Evolutionary conservation across 2,888 invertebrate species (phyloP).

Genomic region (Leptopilina myrica): DNA sequence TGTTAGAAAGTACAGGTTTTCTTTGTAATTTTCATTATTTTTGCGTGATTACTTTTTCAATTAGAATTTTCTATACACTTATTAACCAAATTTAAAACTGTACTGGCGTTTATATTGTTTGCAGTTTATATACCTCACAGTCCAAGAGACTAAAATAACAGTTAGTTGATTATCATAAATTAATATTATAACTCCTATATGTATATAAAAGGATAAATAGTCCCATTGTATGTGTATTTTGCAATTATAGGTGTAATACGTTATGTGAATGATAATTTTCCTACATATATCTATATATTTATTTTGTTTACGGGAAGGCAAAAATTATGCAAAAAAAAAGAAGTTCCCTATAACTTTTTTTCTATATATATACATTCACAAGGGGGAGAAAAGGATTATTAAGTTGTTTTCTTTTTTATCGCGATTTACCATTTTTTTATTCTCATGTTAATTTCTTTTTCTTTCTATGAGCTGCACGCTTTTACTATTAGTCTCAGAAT

Average conservation of each 20-base stretch:
- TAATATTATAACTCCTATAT: neutral
- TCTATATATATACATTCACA: neutral
- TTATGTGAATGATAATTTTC: conserved; percentile 11
- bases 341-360: neutral
- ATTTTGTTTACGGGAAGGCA: neutral
- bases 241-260: neutral
- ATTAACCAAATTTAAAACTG: conserved; percentile 24
- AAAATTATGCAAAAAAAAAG: neutral
- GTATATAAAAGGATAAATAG: neutral
- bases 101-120: neutral
- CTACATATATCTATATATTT: neutral
- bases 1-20: neutral
- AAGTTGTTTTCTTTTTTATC: too few species aligned
- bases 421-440: neutral
- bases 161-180: conserved; percentile 8
- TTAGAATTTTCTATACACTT: neutral
- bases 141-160: neutral
- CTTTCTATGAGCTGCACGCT: too few species aligned
- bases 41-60: conserved; percentile 17
- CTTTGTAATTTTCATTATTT: neutral
- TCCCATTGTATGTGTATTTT: conserved; percentile 3
- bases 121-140: neutral
- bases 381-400: neutral
- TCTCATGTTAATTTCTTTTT: too few species aligned
- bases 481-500: too few species aligned